These are phyloP conservation scores for Ginglymostoma cirratum DNA, from an alignment of 2,113 vertebrate species.

Conservation along the genomic window DNA sequence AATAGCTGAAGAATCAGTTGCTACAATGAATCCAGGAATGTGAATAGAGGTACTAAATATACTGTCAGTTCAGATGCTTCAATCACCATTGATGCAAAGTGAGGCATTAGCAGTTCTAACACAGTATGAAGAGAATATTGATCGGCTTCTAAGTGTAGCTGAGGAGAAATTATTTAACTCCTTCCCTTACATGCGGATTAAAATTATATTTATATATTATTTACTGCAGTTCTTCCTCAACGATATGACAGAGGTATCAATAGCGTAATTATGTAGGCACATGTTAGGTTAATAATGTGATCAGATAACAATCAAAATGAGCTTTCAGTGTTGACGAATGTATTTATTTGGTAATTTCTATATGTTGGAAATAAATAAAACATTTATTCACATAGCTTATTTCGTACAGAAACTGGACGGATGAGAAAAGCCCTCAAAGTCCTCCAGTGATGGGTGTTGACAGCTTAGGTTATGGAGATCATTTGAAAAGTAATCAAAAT, in stretches of 20 bases:
- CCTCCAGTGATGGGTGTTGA: not conserved
- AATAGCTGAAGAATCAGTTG: not conserved
- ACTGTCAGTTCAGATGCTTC: not conserved
- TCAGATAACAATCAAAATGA: not conserved
- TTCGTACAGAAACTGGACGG: not conserved
- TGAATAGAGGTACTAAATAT: not conserved
- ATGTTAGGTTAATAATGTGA: not conserved
- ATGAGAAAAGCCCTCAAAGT: not conserved
- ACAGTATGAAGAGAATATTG: slow-evolving; percentile 22
- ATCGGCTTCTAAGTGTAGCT: not conserved
- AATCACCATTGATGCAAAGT: slow-evolving; percentile 3
- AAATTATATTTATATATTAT: not conserved
- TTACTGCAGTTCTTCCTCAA: not conserved
- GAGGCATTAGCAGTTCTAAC: not conserved
- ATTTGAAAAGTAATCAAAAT: slow-evolving; percentile 29
- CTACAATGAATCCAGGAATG: not conserved
- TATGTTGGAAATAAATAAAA: slow-evolving; percentile 10
- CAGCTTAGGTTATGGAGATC: not conserved
- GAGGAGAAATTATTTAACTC: not conserved
- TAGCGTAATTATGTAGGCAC: not conserved
- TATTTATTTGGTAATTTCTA: not conserved
- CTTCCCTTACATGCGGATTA: not conserved
- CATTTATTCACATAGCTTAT: slow-evolving; percentile 10
- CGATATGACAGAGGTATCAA: not conserved
- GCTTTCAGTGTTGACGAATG: not conserved